Percentiles rank a stretch among this genome's conserved stretches.
Conservation (phyloP, 2,888 invertebrate species). For the Brachyptera risi region DNA sequence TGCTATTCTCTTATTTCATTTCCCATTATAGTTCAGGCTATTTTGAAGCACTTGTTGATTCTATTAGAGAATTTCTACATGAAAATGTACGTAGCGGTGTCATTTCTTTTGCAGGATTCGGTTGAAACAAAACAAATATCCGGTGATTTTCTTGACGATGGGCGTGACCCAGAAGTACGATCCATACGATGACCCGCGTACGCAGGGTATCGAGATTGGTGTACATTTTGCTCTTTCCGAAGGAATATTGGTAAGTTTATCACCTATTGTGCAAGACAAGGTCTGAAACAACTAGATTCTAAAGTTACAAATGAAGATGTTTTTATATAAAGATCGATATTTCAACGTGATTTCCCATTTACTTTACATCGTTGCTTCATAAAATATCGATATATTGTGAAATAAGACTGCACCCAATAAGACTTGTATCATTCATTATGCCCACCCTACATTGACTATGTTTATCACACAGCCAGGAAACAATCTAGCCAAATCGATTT, state of each 20-base stretch:
- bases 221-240: constrained; percentile 77
- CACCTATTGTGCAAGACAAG: too few species aligned
- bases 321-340: too few species aligned
- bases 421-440: too few species aligned
- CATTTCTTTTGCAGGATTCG: constrained; percentile 59
- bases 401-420: too few species aligned
- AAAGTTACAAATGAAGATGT: too few species aligned
- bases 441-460: too few species aligned
- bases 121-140: constrained; percentile 94
- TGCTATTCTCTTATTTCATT: background rate
- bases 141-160: constrained; percentile 91
- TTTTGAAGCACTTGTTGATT: background rate
- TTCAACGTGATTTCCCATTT: too few species aligned
- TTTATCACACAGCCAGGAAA: too few species aligned
- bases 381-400: too few species aligned
- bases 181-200: constrained; percentile 79
- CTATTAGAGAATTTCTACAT: background rate
- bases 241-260: constrained; percentile 60
- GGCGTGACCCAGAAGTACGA: constrained; percentile 68
- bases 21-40: background rate
- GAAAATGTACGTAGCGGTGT: constrained; percentile 9
- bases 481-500: too few species aligned
- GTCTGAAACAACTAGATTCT: too few species aligned
- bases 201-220: constrained; percentile 74
- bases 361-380: too few species aligned